Evolutionary conservation across 2,797 vertebrate species (phyloP).

Genomic region (Hippopotamyrus pictus): DNA sequence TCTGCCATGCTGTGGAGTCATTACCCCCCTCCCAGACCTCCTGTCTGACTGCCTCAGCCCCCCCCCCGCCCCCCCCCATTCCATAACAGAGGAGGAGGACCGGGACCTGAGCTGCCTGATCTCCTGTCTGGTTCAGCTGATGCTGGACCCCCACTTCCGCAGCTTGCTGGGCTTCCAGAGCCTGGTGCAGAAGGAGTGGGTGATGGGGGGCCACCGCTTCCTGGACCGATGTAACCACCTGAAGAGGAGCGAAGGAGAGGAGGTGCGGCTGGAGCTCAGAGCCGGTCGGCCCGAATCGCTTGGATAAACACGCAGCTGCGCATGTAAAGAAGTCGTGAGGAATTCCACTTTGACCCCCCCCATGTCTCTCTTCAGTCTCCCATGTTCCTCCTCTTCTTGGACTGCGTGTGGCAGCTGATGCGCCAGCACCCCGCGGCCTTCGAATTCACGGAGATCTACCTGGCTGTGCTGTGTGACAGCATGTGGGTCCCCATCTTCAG

Average conservation of each 20-base stretch:
- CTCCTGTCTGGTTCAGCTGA: constrained; percentile 85
- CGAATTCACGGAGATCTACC: constrained; percentile 86
- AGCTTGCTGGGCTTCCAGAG: constrained; percentile 86
- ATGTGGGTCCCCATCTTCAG: constrained; percentile 85
- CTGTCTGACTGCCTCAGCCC: neutral
- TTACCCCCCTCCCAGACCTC: neutral
- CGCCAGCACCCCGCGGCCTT: constrained; percentile 90
- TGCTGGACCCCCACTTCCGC: constrained; percentile 89
- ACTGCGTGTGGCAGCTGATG: constrained; percentile 92
- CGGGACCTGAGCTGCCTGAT: constrained; percentile 85
- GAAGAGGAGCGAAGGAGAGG: constrained; percentile 83
- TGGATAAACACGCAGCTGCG: neutral
- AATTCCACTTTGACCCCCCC: neutral
- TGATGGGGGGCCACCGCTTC: constrained; percentile 91
- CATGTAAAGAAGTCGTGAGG: neutral
- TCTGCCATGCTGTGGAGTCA: neutral
- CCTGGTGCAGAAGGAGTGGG: constrained; percentile 97
- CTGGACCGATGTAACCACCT: constrained; percentile 93
- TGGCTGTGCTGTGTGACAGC: constrained; percentile 82
- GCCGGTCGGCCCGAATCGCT: neutral
- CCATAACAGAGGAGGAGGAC: constrained; percentile 81
- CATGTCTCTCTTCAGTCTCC: constrained; percentile 65
- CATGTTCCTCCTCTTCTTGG: constrained; percentile 87
- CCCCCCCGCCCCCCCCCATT: neutral
- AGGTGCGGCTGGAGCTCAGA: constrained; percentile 58